phyloP scores from a whole-genome alignment of 2,888 invertebrate species.

The Lasioglossum calceatum region DNA sequence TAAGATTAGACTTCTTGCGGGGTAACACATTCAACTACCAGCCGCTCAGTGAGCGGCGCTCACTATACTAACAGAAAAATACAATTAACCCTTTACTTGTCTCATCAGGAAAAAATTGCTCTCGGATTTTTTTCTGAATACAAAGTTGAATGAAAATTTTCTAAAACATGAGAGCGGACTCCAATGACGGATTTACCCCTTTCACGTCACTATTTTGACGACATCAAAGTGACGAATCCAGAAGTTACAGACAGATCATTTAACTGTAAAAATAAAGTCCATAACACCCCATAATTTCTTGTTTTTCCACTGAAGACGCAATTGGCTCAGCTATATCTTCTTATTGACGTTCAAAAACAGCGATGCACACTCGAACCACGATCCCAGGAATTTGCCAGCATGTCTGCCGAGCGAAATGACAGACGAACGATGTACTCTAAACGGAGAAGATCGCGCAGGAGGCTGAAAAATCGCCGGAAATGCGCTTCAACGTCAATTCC shows the following conservation, averaged over 20 bases:
- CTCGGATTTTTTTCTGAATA: not conserved
- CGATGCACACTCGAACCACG: not conserved
- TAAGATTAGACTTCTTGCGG: not conserved
- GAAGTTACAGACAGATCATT: too few species aligned
- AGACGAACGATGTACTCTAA: not conserved
- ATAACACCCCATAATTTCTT: not conserved
- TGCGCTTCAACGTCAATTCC: constrained; percentile 26
- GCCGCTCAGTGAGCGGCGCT: too few species aligned
- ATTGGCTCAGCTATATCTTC: not conserved
- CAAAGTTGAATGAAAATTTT: too few species aligned
- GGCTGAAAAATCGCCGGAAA: constrained; percentile 11
- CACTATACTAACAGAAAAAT: not conserved
- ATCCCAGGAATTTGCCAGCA: not conserved
- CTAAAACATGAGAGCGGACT: too few species aligned
- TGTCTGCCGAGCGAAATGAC: not conserved
- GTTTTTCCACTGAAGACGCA: not conserved
- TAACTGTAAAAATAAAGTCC: not conserved
- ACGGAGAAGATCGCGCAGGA: not conserved
- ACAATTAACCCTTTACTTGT: not conserved
- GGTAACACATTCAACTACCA: not conserved
- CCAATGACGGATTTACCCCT: too few species aligned
- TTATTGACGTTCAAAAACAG: not conserved
- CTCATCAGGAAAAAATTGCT: not conserved
- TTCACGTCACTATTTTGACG: not conserved
- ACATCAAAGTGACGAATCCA: too few species aligned